A percentile compares a stretch with the other conserved stretches of the same genome.
Evolutionary conservation across 2,113 vertebrate species (phyloP).

Genomic region (Climacteris rufus): DNA sequence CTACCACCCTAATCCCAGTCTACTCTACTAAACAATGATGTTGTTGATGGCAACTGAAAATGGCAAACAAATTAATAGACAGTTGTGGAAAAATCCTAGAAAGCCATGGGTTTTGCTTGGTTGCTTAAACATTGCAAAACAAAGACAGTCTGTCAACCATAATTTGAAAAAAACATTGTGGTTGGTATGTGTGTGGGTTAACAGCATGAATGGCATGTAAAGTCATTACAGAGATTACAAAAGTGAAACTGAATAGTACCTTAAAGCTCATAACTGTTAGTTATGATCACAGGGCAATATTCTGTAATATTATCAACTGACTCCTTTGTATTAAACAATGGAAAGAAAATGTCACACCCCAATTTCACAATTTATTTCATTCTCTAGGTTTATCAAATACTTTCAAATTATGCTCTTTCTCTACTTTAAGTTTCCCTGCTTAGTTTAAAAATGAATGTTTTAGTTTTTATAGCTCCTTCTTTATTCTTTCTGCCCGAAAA

Average conservation of each 20-base stretch:
- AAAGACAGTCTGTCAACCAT: neutral
- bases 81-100: conserved; percentile 25
- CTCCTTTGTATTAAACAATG: neutral
- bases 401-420: neutral
- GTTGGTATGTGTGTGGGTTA: conserved; percentile 22
- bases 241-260: conserved; percentile 35
- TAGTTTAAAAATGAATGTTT: neutral
- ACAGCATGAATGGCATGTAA: conserved; percentile 23
- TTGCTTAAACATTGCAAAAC: neutral
- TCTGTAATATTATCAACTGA: neutral
- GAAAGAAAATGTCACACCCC: neutral
- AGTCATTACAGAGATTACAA: conserved; percentile 12
- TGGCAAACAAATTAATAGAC: conserved; percentile 28
- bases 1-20: neutral
- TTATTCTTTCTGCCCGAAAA: neutral
- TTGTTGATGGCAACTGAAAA: conserved; percentile 7
- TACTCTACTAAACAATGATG: neutral
- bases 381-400: neutral
- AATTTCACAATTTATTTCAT: neutral
- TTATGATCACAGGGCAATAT: neutral
- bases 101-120: conserved; percentile 13
- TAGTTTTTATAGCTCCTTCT: neutral
- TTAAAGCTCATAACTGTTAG: conserved; percentile 28
- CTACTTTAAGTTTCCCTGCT: neutral
- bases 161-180: conserved; percentile 47